phyloP scores from a whole-genome alignment of 1,140 invertebrate species.

The Trinorchestia longiramus region DNA sequence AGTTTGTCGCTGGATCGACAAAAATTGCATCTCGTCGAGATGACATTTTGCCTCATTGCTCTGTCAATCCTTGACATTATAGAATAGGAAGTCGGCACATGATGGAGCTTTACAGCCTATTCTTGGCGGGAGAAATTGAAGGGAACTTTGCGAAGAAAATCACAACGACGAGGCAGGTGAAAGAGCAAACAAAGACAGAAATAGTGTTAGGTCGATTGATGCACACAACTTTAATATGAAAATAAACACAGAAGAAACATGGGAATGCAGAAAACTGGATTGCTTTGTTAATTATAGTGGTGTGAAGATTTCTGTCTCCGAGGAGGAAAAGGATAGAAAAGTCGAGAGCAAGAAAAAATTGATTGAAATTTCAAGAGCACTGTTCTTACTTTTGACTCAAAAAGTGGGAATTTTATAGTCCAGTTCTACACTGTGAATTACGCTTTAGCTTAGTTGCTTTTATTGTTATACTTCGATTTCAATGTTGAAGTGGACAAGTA shows the following conservation, averaged over 20 bases:
- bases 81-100: neutral
- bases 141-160: neutral
- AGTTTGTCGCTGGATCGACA: neutral
- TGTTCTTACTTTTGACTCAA: neutral
- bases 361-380: neutral
- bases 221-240: neutral
- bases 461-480: too few relatives aligned
- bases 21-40: neutral
- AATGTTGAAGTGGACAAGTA: too few relatives aligned
- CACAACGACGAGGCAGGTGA: neutral
- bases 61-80: neutral
- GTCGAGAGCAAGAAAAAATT: neutral
- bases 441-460: too few relatives aligned
- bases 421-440: too few relatives aligned
- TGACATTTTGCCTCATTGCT: neutral
- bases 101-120: neutral
- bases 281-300: neutral
- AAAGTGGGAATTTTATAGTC: neutral
- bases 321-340: neutral
- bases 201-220: neutral
- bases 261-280: neutral
- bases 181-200: neutral
- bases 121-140: neutral
- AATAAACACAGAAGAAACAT: neutral
- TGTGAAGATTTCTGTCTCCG: neutral